These are phyloP conservation scores for Zosterops borbonicus DNA, from an alignment of 2,113 vertebrate genomes.

Conservation along the genomic window DNA sequence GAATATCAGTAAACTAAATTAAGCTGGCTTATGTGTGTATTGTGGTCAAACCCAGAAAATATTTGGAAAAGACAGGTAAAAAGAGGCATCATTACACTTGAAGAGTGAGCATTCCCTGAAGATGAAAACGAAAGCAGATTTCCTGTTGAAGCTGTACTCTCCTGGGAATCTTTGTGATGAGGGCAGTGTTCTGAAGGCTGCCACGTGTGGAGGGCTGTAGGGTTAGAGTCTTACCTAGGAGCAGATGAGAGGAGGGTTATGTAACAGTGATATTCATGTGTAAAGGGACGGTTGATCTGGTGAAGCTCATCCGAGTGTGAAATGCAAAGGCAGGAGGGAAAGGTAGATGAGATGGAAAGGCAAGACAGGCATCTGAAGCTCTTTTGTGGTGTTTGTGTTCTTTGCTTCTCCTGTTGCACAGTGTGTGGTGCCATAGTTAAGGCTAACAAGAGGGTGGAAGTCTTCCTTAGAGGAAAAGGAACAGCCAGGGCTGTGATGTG, in stretches of 20 bases:
- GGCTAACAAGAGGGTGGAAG: neutral
- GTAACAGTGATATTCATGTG: neutral
- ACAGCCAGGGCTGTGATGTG: neutral
- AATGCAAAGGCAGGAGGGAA: neutral
- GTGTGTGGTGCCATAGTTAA: neutral
- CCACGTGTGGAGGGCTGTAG: neutral
- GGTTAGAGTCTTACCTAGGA: neutral
- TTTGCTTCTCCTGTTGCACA: neutral
- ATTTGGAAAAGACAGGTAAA: neutral
- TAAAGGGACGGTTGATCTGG: neutral
- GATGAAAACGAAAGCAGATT: neutral
- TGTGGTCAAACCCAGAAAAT: neutral
- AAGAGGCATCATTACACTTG: neutral
- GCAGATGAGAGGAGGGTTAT: neutral
- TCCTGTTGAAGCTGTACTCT: neutral
- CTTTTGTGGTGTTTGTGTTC: rapidly evolving
- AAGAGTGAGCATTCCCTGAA: neutral
- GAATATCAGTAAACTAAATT: neutral
- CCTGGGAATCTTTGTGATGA: neutral
- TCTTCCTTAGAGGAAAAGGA: neutral
- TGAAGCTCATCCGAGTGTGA: neutral
- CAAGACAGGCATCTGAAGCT: neutral
- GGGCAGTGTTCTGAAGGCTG: neutral
- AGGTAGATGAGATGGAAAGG: neutral
- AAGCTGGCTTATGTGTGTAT: neutral